phyloP scores from a whole-genome alignment of 2,113 vertebrate genomes.

The Athene noctua region DNA sequence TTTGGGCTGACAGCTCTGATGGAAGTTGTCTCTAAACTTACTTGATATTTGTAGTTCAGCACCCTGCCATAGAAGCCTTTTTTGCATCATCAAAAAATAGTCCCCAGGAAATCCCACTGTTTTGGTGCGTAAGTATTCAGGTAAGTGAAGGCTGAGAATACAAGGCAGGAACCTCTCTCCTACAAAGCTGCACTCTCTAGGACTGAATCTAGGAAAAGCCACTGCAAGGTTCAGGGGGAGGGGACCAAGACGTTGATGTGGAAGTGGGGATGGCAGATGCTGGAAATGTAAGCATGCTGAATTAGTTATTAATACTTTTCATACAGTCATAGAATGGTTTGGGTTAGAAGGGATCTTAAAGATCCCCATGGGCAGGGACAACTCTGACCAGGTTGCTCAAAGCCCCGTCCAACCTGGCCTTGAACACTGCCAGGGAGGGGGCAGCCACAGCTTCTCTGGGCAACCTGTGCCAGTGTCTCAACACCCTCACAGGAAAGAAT shows the following conservation, averaged over 20 bases:
- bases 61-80: rapidly evolving
- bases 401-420: no score
- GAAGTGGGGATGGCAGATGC: not conserved
- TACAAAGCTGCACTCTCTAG: not conserved
- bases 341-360: no score
- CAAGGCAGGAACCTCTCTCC: not conserved
- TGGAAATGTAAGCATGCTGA: not conserved
- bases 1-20: not conserved
- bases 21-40: not conserved
- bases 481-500: no score
- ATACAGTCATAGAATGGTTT: no score
- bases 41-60: not conserved
- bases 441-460: no score
- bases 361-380: no score
- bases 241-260: not conserved
- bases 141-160: not conserved
- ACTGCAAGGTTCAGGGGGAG: not conserved
- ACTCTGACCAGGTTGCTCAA: no score
- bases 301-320: not conserved
- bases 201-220: not conserved
- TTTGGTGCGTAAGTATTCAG: not conserved
- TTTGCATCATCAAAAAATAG: not conserved
- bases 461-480: no score
- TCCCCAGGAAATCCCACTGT: not conserved
- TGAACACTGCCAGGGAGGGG: no score